phyloP scores from a whole-genome alignment of 2,888 invertebrate species.

The Tachina grossa region DNA sequence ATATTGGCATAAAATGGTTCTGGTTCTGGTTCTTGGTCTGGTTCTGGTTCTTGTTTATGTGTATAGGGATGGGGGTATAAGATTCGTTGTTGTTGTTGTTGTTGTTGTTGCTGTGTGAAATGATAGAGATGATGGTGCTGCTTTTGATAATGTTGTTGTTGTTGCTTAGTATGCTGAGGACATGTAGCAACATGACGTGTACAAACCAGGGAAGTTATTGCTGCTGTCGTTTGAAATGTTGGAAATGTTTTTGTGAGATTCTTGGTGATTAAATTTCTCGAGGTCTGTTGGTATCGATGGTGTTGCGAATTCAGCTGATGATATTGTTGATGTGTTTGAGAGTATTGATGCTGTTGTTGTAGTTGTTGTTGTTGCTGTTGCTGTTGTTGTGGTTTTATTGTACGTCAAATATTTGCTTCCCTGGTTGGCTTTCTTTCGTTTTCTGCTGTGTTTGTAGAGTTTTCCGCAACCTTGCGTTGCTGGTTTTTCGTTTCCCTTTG shows the following conservation, averaged over 20 bases:
- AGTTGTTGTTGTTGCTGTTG: slow-evolving; percentile 28
- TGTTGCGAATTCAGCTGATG: slow-evolving; percentile 35
- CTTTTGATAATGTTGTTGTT: slow-evolving; percentile 37
- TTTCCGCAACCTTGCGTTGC: slow-evolving; percentile 52
- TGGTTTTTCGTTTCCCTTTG: slow-evolving; percentile 43
- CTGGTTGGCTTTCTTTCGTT: slow-evolving; percentile 10
- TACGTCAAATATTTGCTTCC: slow-evolving; percentile 69
- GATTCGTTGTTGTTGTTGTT: slow-evolving; percentile 51
- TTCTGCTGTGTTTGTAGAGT: slow-evolving; percentile 37
- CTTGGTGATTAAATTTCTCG: slow-evolving; percentile 45
- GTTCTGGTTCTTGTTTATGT: no score
- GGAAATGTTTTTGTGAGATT: slow-evolving; percentile 63
- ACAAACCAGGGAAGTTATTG: slow-evolving; percentile 56
- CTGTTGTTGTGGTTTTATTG: slow-evolving; percentile 58
- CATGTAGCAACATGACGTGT: slow-evolving; percentile 69
- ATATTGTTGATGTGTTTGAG: slow-evolving; percentile 39
- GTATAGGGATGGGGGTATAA: background rate
- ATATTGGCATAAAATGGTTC: slow-evolving; percentile 80
- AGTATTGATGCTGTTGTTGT: slow-evolving; percentile 41
- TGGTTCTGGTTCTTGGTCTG: background rate
- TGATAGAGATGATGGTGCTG: slow-evolving; percentile 46
- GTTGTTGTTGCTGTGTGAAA: slow-evolving; percentile 35
- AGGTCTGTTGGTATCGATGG: slow-evolving; percentile 44
- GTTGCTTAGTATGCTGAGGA: slow-evolving; percentile 54
- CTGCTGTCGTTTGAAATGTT: slow-evolving; percentile 37